These are phyloP conservation scores for Amphiprion ocellaris DNA, from an alignment of 2,113 vertebrate species.

Conservation along the genomic window DNA sequence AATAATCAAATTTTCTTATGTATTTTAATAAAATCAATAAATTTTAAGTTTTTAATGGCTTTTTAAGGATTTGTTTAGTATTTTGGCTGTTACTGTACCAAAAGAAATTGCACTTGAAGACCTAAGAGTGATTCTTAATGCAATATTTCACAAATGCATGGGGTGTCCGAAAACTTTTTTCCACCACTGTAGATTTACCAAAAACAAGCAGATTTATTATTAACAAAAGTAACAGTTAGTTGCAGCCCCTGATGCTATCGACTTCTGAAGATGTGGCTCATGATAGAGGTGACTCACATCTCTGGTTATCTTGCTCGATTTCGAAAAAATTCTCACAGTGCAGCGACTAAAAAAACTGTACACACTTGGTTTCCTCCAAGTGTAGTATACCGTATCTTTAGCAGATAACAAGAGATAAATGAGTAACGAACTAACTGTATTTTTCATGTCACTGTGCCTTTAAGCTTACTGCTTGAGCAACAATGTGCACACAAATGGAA, in stretches of 20 bases:
- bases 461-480: slow-evolving; percentile 4
- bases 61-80: too few species aligned
- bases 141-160: too few species aligned
- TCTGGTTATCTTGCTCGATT: background rate
- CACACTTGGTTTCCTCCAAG: background rate
- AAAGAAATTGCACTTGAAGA: too few species aligned
- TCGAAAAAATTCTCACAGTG: background rate
- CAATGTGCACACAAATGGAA: background rate
- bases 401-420: background rate
- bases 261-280: background rate
- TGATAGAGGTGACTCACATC: slow-evolving; percentile 2
- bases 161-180: too few species aligned
- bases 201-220: background rate
- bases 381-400: too few species aligned
- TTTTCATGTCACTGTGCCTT: background rate
- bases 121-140: too few species aligned
- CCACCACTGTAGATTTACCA: too few species aligned
- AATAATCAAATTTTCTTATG: too few species aligned
- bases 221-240: background rate
- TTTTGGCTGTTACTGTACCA: too few species aligned
- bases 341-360: background rate
- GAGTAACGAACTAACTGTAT: background rate
- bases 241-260: background rate
- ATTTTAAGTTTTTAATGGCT: too few species aligned
- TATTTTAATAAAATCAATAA: too few species aligned